Conservation (phyloP, 2,797 vertebrate genomes). For the Chrosomus eos region DNA sequence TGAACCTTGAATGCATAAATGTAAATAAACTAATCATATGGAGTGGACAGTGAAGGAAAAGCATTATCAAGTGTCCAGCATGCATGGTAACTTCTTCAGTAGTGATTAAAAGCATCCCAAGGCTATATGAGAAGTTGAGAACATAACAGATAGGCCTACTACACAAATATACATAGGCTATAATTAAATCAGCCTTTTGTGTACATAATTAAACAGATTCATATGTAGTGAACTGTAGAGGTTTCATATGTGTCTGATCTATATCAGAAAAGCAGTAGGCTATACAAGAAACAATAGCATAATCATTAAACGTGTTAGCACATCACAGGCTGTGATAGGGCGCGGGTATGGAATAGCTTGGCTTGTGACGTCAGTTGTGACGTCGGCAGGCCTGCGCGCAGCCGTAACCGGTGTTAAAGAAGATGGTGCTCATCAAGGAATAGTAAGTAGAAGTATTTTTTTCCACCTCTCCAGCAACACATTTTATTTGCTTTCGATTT, state of each 20-base stretch:
- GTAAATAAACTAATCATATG: background rate
- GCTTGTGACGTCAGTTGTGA: constrained; percentile 40
- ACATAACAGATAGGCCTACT: background rate
- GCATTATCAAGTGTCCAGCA: background rate
- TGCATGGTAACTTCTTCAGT: background rate
- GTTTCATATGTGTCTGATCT: no score
- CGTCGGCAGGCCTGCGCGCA: constrained; percentile 69
- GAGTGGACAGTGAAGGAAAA: background rate
- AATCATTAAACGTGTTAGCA: background rate
- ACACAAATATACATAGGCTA: background rate
- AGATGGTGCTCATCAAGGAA: constrained; percentile 97
- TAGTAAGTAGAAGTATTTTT: constrained; percentile 85
- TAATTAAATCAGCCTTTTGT: background rate
- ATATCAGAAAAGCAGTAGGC: background rate
- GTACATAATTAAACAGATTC: background rate
- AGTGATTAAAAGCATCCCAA: background rate
- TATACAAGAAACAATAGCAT: background rate
- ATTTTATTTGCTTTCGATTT: background rate
- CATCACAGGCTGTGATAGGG: background rate
- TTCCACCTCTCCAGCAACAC: constrained; percentile 39
- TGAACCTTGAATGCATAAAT: background rate
- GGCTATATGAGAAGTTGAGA: no score
- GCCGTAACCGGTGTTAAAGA: constrained; percentile 80
- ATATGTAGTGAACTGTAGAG: background rate
- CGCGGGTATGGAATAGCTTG: no score